A percentile compares a stretch with the other conserved stretches of the same genome.
These are phyloP conservation scores for Mesocentrotus franciscanus DNA, from an alignment of 53 echinoderm and acorn worm species.

Conservation along the genomic window DNA sequence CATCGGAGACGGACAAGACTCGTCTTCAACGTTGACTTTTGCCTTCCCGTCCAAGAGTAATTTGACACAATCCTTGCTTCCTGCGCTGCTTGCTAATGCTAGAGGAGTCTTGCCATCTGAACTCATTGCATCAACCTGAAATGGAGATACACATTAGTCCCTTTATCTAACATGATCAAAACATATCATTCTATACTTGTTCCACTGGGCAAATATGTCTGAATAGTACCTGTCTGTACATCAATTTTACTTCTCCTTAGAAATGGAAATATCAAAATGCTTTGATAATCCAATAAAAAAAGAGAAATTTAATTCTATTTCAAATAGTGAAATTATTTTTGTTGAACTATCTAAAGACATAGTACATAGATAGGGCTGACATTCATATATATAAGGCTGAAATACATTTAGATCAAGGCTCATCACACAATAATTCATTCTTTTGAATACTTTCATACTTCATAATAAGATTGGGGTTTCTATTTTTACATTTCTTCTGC, in stretches of 20 bases:
- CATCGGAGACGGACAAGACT: constrained; percentile 68
- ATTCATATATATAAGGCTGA: neutral
- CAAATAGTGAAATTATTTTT: no score
- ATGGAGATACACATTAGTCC: neutral
- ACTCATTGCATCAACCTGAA: constrained; percentile 76
- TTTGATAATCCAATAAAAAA: neutral
- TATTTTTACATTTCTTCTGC: neutral
- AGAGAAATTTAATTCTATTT: no score
- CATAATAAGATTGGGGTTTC: neutral
- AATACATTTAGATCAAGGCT: neutral
- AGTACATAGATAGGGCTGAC: no score
- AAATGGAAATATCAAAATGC: neutral
- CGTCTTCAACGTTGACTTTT: constrained; percentile 69
- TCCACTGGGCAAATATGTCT: no score
- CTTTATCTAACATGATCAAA: neutral
- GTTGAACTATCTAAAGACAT: no score
- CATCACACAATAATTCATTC: neutral
- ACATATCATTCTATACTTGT: no score
- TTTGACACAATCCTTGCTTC: constrained; percentile 74
- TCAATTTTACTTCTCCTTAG: no score
- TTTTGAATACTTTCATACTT: neutral
- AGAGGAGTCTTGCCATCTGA: constrained; percentile 79
- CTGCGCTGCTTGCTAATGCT: constrained; percentile 69
- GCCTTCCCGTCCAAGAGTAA: constrained; percentile 79
- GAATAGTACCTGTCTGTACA: no score